These are phyloP conservation scores for Prosapia bicincta DNA, from an alignment of 2,888 invertebrate genomes.

Conservation along the genomic window DNA sequence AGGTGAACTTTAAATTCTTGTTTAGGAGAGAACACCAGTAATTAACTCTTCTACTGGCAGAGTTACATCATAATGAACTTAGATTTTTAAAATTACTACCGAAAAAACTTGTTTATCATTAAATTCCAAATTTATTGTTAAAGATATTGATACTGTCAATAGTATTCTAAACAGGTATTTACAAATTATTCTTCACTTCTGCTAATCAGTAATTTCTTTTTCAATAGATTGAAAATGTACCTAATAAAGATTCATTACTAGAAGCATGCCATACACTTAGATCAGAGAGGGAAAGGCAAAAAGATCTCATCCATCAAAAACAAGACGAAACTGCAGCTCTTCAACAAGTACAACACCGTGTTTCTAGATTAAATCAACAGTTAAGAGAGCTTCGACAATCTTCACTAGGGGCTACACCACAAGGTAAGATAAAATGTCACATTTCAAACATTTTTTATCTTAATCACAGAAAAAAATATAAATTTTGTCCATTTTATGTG, in stretches of 20 bases:
- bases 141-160: no score
- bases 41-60: no score
- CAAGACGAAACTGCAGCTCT: constrained; percentile 54
- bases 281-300: constrained; percentile 56
- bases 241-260: constrained; percentile 63
- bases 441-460: no score
- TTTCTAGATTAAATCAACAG: constrained; percentile 63
- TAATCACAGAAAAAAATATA: no score
- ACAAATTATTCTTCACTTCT: not conserved
- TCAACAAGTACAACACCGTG: constrained; percentile 51
- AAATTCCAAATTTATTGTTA: no score
- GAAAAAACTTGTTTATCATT: no score
- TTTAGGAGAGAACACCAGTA: no score
- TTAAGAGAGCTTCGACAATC: constrained; percentile 57
- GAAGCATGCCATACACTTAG: constrained; percentile 50
- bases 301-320: constrained; percentile 55
- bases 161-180: not conserved
- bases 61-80: no score
- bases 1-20: no score
- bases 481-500: no score
- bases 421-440: constrained; percentile 49
- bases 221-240: constrained; percentile 58
- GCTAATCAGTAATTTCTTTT: not conserved
- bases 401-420: constrained; percentile 57
- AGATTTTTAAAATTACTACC: no score